Percentiles rank a stretch among this genome's conserved stretches.
Evolutionary conservation across 2,888 invertebrate species (phyloP).

Genomic region (Sisyra nigra): DNA sequence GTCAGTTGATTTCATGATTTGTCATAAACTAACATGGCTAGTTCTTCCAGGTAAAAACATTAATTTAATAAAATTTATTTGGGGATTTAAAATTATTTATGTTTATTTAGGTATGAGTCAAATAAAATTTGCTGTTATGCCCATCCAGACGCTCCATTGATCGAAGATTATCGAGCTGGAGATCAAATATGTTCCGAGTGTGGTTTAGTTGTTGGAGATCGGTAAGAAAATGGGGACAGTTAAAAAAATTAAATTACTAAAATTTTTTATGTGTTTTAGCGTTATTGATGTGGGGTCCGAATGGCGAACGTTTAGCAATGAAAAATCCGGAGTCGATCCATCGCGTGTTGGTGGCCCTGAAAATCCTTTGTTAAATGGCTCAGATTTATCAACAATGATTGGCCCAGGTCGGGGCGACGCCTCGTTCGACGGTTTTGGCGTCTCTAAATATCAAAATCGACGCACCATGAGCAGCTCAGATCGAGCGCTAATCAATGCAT

Average conservation of each 20-base stretch:
- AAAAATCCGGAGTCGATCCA: constrained; percentile 91
- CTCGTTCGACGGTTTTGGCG: constrained; percentile 77
- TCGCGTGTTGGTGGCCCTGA: constrained; percentile 99
- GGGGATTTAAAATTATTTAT: neutral
- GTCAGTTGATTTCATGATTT: constrained; percentile 10
- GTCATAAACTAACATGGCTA: constrained; percentile 33
- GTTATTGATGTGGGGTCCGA: constrained; percentile 99
- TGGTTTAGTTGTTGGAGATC: constrained; percentile 98
- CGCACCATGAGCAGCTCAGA: constrained; percentile 86
- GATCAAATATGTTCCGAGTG: constrained; percentile 99
- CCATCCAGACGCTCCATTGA: constrained; percentile 90
- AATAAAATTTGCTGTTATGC: constrained; percentile 80
- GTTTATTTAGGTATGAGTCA: constrained; percentile 36
- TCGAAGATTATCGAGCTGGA: constrained; percentile 97
- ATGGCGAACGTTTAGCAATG: constrained; percentile 99
- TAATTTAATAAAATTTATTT: neutral
- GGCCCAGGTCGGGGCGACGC: constrained; percentile 59
- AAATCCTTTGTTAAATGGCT: constrained; percentile 88
- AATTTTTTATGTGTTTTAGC: constrained; percentile 32
- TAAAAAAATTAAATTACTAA: too few species aligned
- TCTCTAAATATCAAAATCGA: constrained; percentile 57
- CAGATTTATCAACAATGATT: constrained; percentile 94
- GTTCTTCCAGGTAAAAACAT: constrained; percentile 42
- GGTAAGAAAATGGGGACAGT: constrained; percentile 53
- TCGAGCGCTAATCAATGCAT: constrained; percentile 87